A percentile compares a stretch with the other conserved stretches of the same genome.
Evolutionary conservation across 2,113 vertebrate species (phyloP).

Genomic region (Triplophysa siluroides): DNA sequence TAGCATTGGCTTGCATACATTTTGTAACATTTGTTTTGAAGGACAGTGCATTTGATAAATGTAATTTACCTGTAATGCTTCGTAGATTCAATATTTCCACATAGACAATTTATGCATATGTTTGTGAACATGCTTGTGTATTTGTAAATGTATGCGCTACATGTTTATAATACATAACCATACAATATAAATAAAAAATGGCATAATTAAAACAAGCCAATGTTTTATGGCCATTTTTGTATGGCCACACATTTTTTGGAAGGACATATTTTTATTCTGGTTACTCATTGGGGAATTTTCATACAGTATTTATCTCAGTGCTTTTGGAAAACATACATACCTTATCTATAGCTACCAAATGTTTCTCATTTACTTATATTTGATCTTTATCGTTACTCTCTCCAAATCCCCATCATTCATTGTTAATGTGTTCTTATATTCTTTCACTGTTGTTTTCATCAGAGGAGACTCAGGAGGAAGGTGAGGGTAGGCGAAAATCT

Average conservation of each 20-base stretch:
- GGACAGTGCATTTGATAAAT: neutral
- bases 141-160: neutral
- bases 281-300: neutral
- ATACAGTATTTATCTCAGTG: neutral
- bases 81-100: no score
- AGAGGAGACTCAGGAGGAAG: slow-evolving; percentile 63
- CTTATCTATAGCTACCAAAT: neutral
- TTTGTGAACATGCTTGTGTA: slow-evolving; percentile 6
- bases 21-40: neutral
- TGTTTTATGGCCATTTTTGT: no score
- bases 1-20: neutral
- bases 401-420: neutral
- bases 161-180: no score
- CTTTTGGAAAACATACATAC: neutral
- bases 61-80: neutral
- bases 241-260: no score
- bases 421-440: slow-evolving; percentile 3
- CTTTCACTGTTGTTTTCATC: slow-evolving; percentile 16
- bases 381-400: neutral
- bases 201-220: no score
- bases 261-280: no score
- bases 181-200: no score
- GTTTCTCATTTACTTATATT: neutral
- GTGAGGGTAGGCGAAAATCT: slow-evolving; percentile 40
- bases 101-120: neutral